Evolutionary conservation across 1,140 invertebrate species (phyloP), one percentile per base, ranked within the genome.

Genomic region (Cotesia vestalis): DNA sequence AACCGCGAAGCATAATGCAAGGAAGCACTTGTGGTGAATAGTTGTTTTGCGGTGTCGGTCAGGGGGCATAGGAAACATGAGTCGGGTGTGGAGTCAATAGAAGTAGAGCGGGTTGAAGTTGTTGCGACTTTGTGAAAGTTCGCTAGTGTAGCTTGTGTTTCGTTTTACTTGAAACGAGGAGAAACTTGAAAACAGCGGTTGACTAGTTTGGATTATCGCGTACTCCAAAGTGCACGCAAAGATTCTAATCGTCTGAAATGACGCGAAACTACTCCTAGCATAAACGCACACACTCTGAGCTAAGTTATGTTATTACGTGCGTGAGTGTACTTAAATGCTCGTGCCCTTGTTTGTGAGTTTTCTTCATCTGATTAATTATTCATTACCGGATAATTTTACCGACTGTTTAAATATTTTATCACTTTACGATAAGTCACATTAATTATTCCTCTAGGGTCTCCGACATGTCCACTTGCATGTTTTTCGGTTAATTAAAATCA

Each of bases 311-410:
- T 59, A 27, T 20, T 59, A 59, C 17, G 57, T 20, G 57, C 20
- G 57, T 27, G 57, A 20, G 57, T 59, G 20, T 27, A 59, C 57
- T 20, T 27, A 59, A 59, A 20, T 59, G 57, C 57, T 17, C 20
- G 57, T 27, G 9, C 57, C n/a, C 17, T 34, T 59, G 20, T 27
- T 20, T 27, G 20, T 34, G 17, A 17, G 20, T 59, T 9, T 11
- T 20, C 57, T 59, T 59, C 20, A 20, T 59, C 57, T 59, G 57
- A 59, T 59, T 59, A 59, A 59, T 59, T 59, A 59, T 55, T 55
- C 53, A 55, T 59, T 59, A 59, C 14, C 8, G 20, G 57, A 59
- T 59, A 59, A 59, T 59, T 59, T 59, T 59, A 59, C 17, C 20
- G 20, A 59, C 57, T 46, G 40, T 46, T 46, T 46, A 46, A 46